Evolutionary conservation across 2,888 invertebrate genomes (phyloP).

Genomic region (Lasius fuliginosus): DNA sequence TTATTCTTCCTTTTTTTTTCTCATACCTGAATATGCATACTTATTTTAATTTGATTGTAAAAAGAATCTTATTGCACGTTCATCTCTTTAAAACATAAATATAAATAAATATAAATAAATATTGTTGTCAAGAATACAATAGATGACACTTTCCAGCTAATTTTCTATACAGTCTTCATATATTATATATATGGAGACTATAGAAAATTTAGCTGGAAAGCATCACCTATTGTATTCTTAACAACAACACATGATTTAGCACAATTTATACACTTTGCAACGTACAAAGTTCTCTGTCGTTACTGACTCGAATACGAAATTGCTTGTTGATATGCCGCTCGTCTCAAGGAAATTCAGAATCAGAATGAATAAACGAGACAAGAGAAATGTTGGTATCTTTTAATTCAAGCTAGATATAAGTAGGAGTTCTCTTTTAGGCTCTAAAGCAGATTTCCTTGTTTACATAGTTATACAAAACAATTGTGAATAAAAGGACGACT

Average conservation of each 20-base stretch:
- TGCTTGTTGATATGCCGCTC: conserved; percentile 35
- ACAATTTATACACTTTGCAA: conserved; percentile 25
- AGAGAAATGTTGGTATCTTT: background rate
- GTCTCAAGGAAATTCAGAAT: background rate
- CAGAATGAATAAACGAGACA: background rate
- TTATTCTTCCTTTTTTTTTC: background rate
- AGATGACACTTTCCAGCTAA: too few species aligned
- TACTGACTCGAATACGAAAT: conserved; percentile 64
- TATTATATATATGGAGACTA: too few species aligned
- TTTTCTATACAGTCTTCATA: too few species aligned
- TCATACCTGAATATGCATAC: background rate
- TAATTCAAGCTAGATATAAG: background rate
- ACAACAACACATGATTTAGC: background rate
- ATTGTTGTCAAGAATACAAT: too few species aligned
- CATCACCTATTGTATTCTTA: conserved; percentile 11
- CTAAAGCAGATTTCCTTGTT: background rate
- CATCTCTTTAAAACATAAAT: background rate
- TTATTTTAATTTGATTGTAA: background rate
- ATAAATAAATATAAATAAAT: too few species aligned
- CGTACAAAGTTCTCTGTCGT: conserved; percentile 48
- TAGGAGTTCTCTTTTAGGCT: background rate
- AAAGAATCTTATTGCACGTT: background rate
- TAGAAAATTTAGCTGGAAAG: background rate
- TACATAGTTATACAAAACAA: background rate
- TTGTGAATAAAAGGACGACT: background rate